Conservation (phyloP, 1,140 invertebrate species). For the Panagrolaimus sp. region DNA sequence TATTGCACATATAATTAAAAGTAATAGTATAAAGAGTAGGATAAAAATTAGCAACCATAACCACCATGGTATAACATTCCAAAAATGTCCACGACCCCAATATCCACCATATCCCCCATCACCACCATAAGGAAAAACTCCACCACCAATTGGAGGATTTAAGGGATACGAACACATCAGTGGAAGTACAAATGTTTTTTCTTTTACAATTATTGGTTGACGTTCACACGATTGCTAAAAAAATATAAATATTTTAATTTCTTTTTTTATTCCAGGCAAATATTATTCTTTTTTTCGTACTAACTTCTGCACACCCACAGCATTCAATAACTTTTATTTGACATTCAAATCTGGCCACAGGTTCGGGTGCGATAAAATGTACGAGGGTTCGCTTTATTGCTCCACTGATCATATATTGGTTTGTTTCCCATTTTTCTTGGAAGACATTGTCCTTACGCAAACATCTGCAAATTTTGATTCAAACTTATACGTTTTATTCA, state of each 20-base stretch:
- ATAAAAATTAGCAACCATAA: conserved; percentile 25
- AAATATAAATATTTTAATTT: not conserved
- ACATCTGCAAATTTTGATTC: conserved; percentile 14
- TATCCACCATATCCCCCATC: not conserved
- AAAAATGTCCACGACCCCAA: conserved; percentile 4
- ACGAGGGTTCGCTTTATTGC: conserved; percentile 30
- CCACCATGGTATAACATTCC: conserved; percentile 25
- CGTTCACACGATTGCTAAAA: conserved; percentile 30
- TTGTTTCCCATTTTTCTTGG: conserved; percentile 26
- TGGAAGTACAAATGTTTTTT: conserved; percentile 20
- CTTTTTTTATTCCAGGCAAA: too few species aligned
- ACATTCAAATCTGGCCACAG: conserved; percentile 24
- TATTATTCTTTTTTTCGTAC: not conserved
- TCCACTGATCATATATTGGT: conserved; percentile 19
- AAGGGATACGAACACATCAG: conserved; percentile 16
- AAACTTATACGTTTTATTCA: too few species aligned
- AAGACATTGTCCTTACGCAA: conserved; percentile 25
- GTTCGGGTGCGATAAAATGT: conserved; percentile 23
- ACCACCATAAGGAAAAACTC: not conserved
- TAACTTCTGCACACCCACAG: conserved; percentile 31
- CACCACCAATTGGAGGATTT: not conserved
- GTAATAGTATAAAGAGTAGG: conserved; percentile 19
- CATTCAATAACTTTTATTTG: conserved; percentile 26
- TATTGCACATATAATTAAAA: not conserved
- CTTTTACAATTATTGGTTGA: conserved; percentile 17